phyloP scores from a whole-genome alignment of 2,797 vertebrate species.

The Macropodus opercularis region DNA sequence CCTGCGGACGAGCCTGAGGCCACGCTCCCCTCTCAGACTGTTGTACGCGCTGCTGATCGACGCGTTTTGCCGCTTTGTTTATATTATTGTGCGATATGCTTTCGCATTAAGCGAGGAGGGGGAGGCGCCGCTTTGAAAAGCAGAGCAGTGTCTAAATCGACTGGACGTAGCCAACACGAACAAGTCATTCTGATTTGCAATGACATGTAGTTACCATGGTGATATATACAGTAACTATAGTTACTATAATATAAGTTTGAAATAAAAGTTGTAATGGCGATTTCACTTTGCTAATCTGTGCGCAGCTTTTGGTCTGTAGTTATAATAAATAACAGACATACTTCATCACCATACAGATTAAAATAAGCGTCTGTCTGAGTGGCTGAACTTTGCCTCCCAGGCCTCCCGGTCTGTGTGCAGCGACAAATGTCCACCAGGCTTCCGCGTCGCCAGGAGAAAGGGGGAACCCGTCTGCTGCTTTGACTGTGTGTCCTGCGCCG shows the following conservation, averaged over 20 bases:
- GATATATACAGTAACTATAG: too few relatives aligned
- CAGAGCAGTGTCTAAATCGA: too few relatives aligned
- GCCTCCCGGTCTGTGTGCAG: conserved; percentile 76
- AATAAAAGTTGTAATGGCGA: too few relatives aligned
- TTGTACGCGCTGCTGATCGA: conserved; percentile 48
- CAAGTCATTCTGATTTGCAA: too few relatives aligned
- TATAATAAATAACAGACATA: background rate
- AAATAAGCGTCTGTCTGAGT: conserved; percentile 28
- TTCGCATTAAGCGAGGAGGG: background rate
- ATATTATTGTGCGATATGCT: conserved; percentile 14
- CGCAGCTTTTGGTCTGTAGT: background rate
- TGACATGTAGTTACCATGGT: too few relatives aligned
- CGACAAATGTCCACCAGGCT: conserved; percentile 73
- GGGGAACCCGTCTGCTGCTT: conserved; percentile 75
- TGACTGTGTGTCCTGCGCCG: too few relatives aligned
- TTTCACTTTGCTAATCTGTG: too few relatives aligned
- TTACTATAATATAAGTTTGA: too few relatives aligned
- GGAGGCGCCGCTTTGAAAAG: background rate
- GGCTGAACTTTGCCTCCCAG: conserved; percentile 61
- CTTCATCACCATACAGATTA: background rate
- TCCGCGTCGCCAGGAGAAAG: conserved; percentile 71
- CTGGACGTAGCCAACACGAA: too few relatives aligned
- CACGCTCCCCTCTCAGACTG: conserved; percentile 57
- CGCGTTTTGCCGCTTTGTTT: conserved; percentile 26
- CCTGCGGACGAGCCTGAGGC: conserved; percentile 48